Evolutionary conservation across 2,888 invertebrate species (phyloP), one percentile per base, ranked within the genome.

Genomic region (Scaptomyza cyrtandrae): DNA sequence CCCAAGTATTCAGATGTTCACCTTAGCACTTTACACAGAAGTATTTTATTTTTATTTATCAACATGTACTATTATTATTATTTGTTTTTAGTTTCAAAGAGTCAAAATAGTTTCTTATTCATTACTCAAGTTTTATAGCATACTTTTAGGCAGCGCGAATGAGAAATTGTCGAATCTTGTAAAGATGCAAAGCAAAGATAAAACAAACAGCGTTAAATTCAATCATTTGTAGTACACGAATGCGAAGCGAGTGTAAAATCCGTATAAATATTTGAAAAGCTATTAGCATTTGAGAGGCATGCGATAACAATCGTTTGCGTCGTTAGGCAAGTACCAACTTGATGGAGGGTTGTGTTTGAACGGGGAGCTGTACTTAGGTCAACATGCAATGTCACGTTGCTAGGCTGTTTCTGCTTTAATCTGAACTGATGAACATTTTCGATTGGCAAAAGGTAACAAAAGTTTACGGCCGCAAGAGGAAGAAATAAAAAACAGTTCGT

Each of bases 251-350:
- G 55, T 54, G 60, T 24, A 37, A 69, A 74, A 64, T 13, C 65
- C 59, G 60, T 69, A 67, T 77, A 81, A 79, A 82, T 85, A 85
- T 85, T 79, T 85, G 57, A 81, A 79, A 68, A 59, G 53, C 76
- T 54, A 59, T 75, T 63, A 66, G 67, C 41, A 56, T 53, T 50
- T 35, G 41, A 63, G 68, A 45, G 52, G 58, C 61, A 41, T 52
- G 45, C 54, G 52, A 37, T 56, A 56, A 48, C 61, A 56, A 55
- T 62, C 24, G 50, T 11, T 50, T 19, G 50, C 41, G 31, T 45
- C 63, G 27, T n/a, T n/a, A 35, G 39, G 29, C 46, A 35, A 29
- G 29, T 29, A 29, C 13, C 35, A 35, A 13, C 5, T 13, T 3
- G 13, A 13, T 13, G 13, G 35, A 1, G 2, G 5, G 35, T n/a